Conservation (phyloP, 2,888 invertebrate species). For the Xestia c-nigrum region DNA sequence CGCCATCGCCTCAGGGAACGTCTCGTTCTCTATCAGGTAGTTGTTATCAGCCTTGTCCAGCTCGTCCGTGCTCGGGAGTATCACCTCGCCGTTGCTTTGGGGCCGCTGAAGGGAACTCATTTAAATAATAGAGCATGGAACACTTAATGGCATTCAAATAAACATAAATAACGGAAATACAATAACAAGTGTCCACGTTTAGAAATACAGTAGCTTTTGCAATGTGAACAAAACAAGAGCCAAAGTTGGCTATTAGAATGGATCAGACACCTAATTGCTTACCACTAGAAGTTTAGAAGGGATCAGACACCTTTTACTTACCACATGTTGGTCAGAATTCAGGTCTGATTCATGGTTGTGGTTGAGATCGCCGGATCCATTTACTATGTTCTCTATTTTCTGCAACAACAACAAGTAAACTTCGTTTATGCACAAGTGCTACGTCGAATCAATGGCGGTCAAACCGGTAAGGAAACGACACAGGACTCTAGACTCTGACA, state of each 20-base stretch:
- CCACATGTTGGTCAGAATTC: conserved; percentile 75
- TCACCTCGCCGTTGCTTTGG: conserved; percentile 78
- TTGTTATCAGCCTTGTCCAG: conserved; percentile 78
- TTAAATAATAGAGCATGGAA: background rate
- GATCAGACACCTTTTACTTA: conserved; percentile 57
- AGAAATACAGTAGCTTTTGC: background rate
- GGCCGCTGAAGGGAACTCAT: conserved; percentile 68
- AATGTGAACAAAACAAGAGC: background rate
- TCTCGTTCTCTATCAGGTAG: conserved; percentile 83
- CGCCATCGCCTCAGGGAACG: conserved; percentile 85
- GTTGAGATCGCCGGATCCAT: conserved; percentile 87
- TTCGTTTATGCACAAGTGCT: background rate
- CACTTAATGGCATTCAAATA: background rate
- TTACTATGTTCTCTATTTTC: conserved; percentile 81
- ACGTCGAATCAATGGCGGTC: background rate
- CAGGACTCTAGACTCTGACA: background rate
- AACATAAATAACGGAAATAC: background rate
- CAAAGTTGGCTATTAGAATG: background rate
- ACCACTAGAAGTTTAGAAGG: conserved; percentile 63
- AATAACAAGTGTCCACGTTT: background rate
- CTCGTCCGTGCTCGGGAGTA: conserved; percentile 71
- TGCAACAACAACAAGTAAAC: conserved; percentile 65
- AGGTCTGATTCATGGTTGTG: conserved; percentile 85
- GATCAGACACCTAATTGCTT: conserved; percentile 46
- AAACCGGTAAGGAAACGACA: background rate